These are phyloP conservation scores for Choristoneura fumiferana DNA, from an alignment of 1,140 invertebrate species.

Conservation along the genomic window DNA sequence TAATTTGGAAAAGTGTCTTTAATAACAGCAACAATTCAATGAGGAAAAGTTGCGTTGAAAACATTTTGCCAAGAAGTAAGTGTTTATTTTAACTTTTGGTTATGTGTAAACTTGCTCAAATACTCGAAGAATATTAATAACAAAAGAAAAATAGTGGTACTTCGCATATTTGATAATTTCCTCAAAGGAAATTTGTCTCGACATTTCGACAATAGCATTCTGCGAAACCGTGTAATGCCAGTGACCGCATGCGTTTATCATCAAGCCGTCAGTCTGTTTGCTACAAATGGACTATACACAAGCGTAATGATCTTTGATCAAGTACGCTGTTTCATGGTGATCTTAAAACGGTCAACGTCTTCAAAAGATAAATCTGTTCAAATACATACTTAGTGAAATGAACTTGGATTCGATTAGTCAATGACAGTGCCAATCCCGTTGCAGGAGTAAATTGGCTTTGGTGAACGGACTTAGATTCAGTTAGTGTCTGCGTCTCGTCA, in stretches of 20 bases:
- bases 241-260: constrained; percentile 7
- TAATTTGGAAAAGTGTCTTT: not conserved
- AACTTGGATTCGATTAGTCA: constrained; percentile 11
- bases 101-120: no score
- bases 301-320: not conserved
- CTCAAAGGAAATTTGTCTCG: no score
- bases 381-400: not conserved
- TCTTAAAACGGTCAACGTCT: not conserved
- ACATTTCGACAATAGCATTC: no score
- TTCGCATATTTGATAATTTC: no score
- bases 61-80: no score
- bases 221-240: not conserved
- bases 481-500: constrained; percentile 47
- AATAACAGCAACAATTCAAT: no score
- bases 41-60: not conserved
- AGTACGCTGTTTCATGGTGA: not conserved
- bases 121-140: no score
- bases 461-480: constrained; percentile 13
- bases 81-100: no score
- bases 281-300: constrained; percentile 2
- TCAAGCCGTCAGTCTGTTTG: not conserved
- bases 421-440: constrained; percentile 7
- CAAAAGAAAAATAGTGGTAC: no score
- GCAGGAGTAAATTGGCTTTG: constrained; percentile 28
- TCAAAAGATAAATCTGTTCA: not conserved